These are phyloP conservation scores for Clinocottus analis DNA, from an alignment of 2,113 vertebrate genomes.

Conservation along the genomic window DNA sequence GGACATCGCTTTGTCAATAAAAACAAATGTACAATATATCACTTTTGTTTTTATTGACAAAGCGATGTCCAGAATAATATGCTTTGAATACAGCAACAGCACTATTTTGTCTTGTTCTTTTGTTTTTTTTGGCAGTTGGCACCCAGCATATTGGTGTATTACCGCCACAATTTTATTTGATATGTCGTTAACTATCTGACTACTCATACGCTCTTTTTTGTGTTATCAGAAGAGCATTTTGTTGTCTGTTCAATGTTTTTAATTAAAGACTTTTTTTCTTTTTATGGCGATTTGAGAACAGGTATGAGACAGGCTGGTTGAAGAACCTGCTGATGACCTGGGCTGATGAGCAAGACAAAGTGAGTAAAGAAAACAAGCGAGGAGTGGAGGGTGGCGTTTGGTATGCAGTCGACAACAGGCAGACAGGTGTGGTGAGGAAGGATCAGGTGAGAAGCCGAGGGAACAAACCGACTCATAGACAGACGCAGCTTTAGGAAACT, in stretches of 20 bases:
- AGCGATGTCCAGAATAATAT: background rate
- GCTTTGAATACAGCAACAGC: too few relatives aligned
- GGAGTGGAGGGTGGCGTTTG: slow-evolving; percentile 34
- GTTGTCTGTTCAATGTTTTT: background rate
- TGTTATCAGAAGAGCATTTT: background rate
- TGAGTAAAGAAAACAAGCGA: background rate
- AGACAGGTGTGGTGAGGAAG: slow-evolving; percentile 30
- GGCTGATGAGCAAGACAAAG: background rate
- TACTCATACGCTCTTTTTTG: background rate
- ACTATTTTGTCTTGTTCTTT: background rate
- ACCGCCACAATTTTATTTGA: too few relatives aligned
- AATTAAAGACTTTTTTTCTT: background rate
- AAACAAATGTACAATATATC: background rate
- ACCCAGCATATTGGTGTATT: too few relatives aligned
- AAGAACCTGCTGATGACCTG: slow-evolving; percentile 21
- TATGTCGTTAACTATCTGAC: too few relatives aligned
- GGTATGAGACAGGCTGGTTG: background rate
- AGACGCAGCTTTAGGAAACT: background rate
- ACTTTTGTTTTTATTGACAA: background rate
- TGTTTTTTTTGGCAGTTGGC: too few relatives aligned
- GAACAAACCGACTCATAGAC: background rate
- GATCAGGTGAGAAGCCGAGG: background rate
- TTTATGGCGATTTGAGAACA: background rate
- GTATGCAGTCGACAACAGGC: slow-evolving; percentile 17
- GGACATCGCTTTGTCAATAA: too few relatives aligned